Evolutionary conservation across 2,113 vertebrate species (phyloP).

Genomic region (Ailurus styani): DNA sequence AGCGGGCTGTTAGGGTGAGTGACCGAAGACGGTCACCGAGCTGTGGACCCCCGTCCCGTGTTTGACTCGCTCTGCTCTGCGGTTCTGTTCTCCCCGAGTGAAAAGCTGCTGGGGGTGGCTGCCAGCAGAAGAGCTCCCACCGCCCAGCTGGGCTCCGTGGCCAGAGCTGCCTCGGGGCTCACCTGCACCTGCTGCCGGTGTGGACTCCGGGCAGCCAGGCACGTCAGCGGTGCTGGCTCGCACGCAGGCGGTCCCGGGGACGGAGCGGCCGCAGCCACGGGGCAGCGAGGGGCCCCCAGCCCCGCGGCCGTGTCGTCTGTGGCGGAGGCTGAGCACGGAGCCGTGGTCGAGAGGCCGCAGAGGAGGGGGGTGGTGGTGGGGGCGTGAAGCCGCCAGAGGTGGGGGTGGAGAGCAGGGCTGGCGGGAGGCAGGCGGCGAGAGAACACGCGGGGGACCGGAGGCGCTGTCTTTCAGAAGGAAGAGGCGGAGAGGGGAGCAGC

Average conservation of each 20-base stretch:
- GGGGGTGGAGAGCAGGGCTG: neutral
- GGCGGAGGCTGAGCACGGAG: neutral
- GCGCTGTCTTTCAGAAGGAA: neutral
- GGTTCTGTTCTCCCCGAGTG: neutral
- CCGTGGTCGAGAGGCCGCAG: neutral
- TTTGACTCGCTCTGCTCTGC: neutral
- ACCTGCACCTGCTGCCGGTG: neutral
- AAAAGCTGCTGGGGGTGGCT: neutral
- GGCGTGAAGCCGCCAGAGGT: rapidly evolving
- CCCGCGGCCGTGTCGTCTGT: neutral
- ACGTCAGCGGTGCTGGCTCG: rapidly evolving
- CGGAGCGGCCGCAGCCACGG: rapidly evolving
- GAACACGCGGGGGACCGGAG: neutral
- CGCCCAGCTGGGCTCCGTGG: rapidly evolving
- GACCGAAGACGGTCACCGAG: too few relatives aligned
- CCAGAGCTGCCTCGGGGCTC: neutral
- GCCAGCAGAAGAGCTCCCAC: rapidly evolving
- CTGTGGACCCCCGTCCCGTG: rapidly evolving
- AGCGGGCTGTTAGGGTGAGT: rapidly evolving
- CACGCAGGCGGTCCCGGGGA: neutral
- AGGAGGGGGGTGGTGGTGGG: neutral
- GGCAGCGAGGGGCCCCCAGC: neutral
- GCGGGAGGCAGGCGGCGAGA: neutral
- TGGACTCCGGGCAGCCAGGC: neutral
- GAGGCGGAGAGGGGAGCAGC: neutral